Percentiles rank a stretch among this genome's conserved stretches.
These are phyloP conservation scores for Ectemnius lituratus DNA, from an alignment of 2,888 invertebrate genomes.

Conservation along the genomic window DNA sequence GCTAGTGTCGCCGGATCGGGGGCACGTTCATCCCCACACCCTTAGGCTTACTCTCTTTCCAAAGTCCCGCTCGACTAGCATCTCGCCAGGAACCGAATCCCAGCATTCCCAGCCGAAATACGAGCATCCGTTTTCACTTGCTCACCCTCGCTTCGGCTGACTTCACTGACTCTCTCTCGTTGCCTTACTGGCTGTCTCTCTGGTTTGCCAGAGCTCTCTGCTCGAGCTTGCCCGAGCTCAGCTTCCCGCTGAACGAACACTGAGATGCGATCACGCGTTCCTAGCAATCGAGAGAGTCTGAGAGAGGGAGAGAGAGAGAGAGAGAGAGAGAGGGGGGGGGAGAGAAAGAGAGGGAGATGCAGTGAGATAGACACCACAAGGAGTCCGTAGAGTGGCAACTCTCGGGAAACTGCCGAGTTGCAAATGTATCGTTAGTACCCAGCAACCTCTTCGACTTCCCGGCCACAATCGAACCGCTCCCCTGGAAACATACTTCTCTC, in stretches of 20 bases:
- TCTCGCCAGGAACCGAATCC: constrained; percentile 31
- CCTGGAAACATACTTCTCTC: constrained; percentile 4
- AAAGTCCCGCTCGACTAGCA: constrained; percentile 21
- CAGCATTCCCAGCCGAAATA: constrained; percentile 27
- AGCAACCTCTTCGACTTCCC: constrained; percentile 33
- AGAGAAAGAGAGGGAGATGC: too few relatives aligned
- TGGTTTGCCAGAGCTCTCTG: too few relatives aligned
- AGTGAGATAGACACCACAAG: too few relatives aligned
- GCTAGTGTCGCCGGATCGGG: constrained; percentile 47
- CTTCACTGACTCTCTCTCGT: too few relatives aligned
- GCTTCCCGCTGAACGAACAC: constrained; percentile 33
- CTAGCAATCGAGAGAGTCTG: neutral
- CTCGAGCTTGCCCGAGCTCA: neutral
- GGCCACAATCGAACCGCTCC: neutral
- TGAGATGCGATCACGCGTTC: constrained; percentile 6
- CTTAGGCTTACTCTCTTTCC: constrained; percentile 49
- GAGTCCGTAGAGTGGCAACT: too few relatives aligned
- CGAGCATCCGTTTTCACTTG: constrained; percentile 18
- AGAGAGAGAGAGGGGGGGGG: too few relatives aligned
- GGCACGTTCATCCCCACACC: constrained; percentile 57
- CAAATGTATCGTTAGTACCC: constrained; percentile 64
- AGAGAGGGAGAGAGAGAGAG: too few relatives aligned
- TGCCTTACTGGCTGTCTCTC: too few relatives aligned
- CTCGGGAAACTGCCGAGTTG: constrained; percentile 67
- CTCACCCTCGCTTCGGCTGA: neutral